phyloP scores from a whole-genome alignment of 1,140 invertebrate genomes.

The Triops cancriformis region DNA sequence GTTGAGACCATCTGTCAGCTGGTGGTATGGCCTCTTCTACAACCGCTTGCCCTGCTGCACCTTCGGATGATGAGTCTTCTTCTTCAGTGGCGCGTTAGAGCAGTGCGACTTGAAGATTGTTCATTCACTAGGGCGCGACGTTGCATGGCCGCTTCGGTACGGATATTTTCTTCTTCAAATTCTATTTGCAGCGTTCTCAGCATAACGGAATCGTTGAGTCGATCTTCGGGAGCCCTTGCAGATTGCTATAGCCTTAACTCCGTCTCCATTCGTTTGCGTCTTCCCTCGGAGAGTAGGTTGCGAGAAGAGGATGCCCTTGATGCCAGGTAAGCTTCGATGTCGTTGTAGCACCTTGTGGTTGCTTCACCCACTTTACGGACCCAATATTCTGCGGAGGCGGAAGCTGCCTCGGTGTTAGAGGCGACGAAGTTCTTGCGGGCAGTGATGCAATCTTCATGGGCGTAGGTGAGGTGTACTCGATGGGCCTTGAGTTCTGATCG shows the following conservation, averaged over 20 bases:
- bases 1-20: no score
- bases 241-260: neutral
- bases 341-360: conserved; percentile 16
- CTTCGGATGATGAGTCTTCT: neutral
- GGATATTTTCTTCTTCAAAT: neutral
- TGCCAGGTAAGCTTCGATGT: neutral
- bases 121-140: neutral
- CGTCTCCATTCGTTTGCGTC: neutral
- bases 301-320: neutral
- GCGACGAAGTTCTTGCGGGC: neutral
- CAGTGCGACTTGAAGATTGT: neutral
- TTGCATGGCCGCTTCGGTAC: neutral
- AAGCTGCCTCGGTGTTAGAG: no score
- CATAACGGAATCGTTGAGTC: neutral
- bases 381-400: neutral
- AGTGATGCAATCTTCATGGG: no score
- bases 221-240: neutral
- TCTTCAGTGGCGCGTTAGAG: neutral
- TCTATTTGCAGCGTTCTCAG: neutral
- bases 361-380: neutral
- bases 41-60: neutral
- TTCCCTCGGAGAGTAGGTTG: neutral
- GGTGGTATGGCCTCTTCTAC: neutral
- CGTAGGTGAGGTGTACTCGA: no score
- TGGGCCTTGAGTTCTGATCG: no score